Evolutionary conservation across 2,113 vertebrate species (phyloP), one percentile per base, ranked within the genome.

Genomic region (Ellobius talpinus): DNA sequence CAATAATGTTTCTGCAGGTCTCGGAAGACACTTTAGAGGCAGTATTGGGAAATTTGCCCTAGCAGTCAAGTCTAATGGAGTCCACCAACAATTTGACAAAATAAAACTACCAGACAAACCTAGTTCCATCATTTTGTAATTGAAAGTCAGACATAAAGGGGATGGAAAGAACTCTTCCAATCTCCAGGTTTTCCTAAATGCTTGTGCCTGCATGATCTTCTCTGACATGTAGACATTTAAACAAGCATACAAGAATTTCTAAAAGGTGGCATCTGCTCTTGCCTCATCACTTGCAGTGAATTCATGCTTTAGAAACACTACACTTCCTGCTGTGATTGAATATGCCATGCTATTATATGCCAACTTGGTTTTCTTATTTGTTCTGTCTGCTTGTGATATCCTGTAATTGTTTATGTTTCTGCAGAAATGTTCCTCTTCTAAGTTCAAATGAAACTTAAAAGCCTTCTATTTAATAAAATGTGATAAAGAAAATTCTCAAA

Each of bases 301-400:
- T 7, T 36, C 36, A 55, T 45, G n/a, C 5, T n/a, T 91, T 42
- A 42, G 24, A 85, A 23, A 55, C 76, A 87, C 3, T 65, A 79
- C 74, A 55, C 52, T 90, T 90, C 23, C 55, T 78, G 45, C 36
- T 78, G 8, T 92, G 92, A 65, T 84, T 39, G 72, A 95, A 65
- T 79, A 76, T 42, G 45, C 31, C 52, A 77, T 45, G 29, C 1
- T 90, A 31, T 68, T 93, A 39, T 14, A 58, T 52, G 65, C 33
- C 58, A 94, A 88, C 33, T 58, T 45, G 5, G 31, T 92, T 90
- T 86, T 47, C 39, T 82, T 81, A 84, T 52, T 68, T 82, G 1
- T 16, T 93, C n/a, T 76, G 19, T 95, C 26, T 94, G n/a, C 58
- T 87, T 87, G 1, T 6, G 89, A 92, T 87, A 26, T 26, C 47